These are phyloP conservation scores for Sympetrum striolatum DNA, from an alignment of 2,888 invertebrate species.

Conservation along the genomic window DNA sequence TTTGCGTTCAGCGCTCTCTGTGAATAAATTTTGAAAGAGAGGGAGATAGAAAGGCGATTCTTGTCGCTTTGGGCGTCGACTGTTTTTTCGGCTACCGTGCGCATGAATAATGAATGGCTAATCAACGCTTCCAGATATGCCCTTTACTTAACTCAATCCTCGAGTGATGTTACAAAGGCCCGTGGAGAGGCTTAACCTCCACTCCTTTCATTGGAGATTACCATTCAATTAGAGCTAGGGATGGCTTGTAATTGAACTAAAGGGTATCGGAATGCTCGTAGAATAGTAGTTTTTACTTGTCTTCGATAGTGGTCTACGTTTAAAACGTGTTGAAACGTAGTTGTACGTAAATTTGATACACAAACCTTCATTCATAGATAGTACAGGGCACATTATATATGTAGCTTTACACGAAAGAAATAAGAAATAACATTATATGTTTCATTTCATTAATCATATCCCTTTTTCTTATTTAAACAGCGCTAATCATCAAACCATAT, in stretches of 20 bases:
- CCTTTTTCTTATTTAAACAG: too few relatives aligned
- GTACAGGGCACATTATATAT: too few relatives aligned
- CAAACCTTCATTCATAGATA: too few relatives aligned
- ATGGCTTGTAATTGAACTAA: not conserved
- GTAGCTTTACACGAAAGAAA: too few relatives aligned
- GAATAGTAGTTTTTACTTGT: not conserved
- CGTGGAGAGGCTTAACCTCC: not conserved
- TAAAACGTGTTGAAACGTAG: not conserved
- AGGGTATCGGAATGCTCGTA: not conserved
- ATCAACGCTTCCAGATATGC: conserved; percentile 27
- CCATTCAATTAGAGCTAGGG: too few relatives aligned
- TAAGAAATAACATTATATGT: too few relatives aligned
- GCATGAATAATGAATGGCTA: conserved; percentile 28
- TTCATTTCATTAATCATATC: too few relatives aligned
- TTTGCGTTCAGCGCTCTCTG: not conserved
- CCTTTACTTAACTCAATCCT: not conserved
- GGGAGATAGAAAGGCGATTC: not conserved
- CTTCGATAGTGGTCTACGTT: not conserved
- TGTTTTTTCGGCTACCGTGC: not conserved
- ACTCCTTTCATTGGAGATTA: not conserved
- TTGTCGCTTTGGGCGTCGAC: conserved; percentile 32
- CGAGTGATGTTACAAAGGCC: not conserved
- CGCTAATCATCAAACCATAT: too few relatives aligned
- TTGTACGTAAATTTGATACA: too few relatives aligned
- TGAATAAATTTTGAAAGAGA: not conserved